A percentile compares a stretch with the other conserved stretches of the same genome.
Evolutionary conservation across 2,113 vertebrate species (phyloP).

Genomic region (Diphyllodes magnificus): DNA sequence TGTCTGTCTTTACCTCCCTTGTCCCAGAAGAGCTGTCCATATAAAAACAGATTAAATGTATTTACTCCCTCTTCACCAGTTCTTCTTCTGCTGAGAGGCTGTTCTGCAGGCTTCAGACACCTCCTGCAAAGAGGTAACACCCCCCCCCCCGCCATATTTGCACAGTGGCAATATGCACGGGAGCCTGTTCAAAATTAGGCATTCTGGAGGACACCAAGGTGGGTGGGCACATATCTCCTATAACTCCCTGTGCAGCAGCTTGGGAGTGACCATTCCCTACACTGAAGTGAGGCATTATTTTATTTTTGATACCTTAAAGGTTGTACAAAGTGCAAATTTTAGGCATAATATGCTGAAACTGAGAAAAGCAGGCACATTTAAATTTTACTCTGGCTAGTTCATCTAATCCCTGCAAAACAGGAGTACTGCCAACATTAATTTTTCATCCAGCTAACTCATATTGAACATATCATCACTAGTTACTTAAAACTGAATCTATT

Average conservation of each 20-base stretch:
- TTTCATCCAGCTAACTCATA: conserved; percentile 66
- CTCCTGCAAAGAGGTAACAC: neutral
- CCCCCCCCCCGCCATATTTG: rapidly evolving
- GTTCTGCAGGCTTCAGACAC: neutral
- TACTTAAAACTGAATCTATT: conserved; percentile 74
- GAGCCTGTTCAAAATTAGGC: neutral
- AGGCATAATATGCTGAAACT: conserved; percentile 16
- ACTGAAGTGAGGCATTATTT: neutral
- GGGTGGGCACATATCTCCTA: rapidly evolving
- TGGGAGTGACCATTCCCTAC: neutral
- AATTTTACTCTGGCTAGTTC: conserved; percentile 54
- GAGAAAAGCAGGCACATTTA: conserved; percentile 52
- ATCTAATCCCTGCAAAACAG: conserved; percentile 64
- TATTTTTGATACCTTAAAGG: conserved; percentile 15
- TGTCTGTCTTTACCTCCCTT: neutral
- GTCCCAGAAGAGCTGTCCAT: neutral
- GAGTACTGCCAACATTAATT: conserved; percentile 66
- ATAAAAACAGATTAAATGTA: neutral
- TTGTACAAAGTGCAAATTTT: neutral
- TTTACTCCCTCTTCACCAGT: neutral
- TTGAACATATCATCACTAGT: conserved; percentile 65
- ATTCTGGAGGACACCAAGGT: neutral
- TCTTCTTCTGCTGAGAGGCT: neutral
- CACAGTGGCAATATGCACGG: neutral
- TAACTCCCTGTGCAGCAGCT: neutral